These are phyloP conservation scores for Drosophila bifasciata DNA, from an alignment of 1,140 invertebrate species.

Conservation along the genomic window DNA sequence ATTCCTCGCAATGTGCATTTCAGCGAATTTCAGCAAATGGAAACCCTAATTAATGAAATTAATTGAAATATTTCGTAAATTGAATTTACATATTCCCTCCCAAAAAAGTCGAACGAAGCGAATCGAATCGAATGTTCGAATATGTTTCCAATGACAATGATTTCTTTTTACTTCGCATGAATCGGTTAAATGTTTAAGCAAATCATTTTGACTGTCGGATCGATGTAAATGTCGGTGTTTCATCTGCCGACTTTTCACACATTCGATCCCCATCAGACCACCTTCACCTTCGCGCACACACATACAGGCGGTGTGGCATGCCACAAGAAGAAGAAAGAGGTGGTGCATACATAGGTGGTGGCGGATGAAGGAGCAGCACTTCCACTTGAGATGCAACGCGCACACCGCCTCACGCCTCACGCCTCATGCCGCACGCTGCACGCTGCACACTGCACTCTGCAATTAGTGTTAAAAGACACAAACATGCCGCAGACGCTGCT, in stretches of 20 bases:
- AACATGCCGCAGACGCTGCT: conserved; percentile 44
- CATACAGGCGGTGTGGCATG: background rate
- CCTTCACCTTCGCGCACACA: conserved; percentile 13
- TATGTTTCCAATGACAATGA: conserved; percentile 27
- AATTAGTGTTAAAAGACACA: conserved; percentile 81
- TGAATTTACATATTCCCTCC: background rate
- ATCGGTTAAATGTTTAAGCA: conserved; percentile 33
- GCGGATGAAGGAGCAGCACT: conserved; percentile 10
- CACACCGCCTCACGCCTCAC: background rate
- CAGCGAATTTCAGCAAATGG: conserved; percentile 4
- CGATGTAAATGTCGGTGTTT: conserved; percentile 23
- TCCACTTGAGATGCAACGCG: conserved; percentile 61
- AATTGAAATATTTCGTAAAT: conserved; percentile 46
- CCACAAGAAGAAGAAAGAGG: background rate
- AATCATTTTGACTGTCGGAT: conserved; percentile 39
- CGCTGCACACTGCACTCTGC: conserved; percentile 33
- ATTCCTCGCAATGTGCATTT: conserved; percentile 13
- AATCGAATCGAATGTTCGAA: no score
- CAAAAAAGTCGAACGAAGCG: no score
- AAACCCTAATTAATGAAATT: conserved; percentile 34
- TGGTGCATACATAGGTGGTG: background rate
- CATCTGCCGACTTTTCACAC: conserved; percentile 33
- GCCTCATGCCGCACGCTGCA: no score
- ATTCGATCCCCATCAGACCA: background rate
- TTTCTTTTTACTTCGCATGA: background rate